Base-by-base conservation (phyloP, 2,888 invertebrate species). In the Synergus gifuensis region DNA sequence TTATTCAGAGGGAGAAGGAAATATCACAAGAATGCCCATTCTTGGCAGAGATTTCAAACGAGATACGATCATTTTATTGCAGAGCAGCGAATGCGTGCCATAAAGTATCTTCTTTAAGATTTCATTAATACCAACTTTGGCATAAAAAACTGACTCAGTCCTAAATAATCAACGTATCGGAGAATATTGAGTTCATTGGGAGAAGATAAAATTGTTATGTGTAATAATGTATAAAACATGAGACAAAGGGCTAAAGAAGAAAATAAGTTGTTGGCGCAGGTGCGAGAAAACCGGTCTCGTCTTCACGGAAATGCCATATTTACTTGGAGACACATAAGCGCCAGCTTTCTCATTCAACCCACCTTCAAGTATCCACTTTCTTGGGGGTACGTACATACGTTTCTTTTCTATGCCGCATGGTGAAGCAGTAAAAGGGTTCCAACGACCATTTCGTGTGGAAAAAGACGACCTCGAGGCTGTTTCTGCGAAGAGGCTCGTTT, bases 261-360 rank as follows among this genome's bases (percentile, higher is more conserved):
- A 78, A 83, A 84, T 84, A 85, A 86, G 81, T 84, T 83, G 82
- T 80, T n/a, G 81, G 58, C 85, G 86, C 86, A 87, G 87, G 85
- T 87, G 84, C 83, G 83, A 85, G 81, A 77, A 82, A 86, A 87
- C 84, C 85, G 83, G 84, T 87, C 85, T 82, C 81, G 66, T 80
- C 79, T 79, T 73, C 62, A 42, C 78, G 76, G 79, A 80, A 73
- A 67, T 77, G 44, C 64, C 49, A 49, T 81, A 84, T 84, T 83
- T 83, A 80, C 81, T 78, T 77, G 77, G 44, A 18, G 44, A 67
- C n/a, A 28, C 28, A 49, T n/a, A 69, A 73, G 54, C 54, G 42
- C 16, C 28, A 69, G 49, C 36, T 76, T 76, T 63, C 44, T 44
- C 28, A 46, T 63, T 76, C 62, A 11, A 18, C 11, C 64, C 18